Base-by-base conservation (phyloP, 1,140 invertebrate genomes). In the Paramacrobiotus metropolitanus region DNA sequence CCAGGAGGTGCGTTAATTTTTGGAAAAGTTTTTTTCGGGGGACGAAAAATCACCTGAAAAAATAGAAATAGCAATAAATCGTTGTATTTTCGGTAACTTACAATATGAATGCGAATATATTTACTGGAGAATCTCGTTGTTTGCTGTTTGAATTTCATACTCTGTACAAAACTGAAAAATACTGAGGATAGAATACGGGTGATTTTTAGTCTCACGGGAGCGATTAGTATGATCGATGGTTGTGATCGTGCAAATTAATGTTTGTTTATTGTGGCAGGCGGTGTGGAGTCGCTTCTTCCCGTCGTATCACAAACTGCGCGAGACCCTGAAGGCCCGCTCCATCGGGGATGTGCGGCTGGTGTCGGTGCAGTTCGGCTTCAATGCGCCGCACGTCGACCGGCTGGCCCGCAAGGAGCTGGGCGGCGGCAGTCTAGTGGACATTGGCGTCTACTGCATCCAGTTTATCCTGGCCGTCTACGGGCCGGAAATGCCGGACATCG, bases 231-330 rank as follows among this genome's bases (percentile, higher is more conserved):
- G n/a, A 9, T 40, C 9, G 34, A 9, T n/a, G 34, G 34, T 9
- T 40, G 9, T 40, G 34, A 9, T 40, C n/a, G 9, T n/a, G n/a
- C 34, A n/a, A 9, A n/a, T n/a, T 40, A n/a, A 40, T n/a, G n/a
- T n/a, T 40, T 55, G 24, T 55, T 55, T 24, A n/a, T 67, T 64
- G 21, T 31, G n/a, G n/a, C n/a, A 77, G 77, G 86, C 80, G 18
- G 76, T 87, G 31, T 91, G 87, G 86, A 83, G 82, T 31, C 75
- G 86, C 29, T 88, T 80, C 68, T 82, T 87, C 65, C 87, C 87
- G 0, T 76, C 78, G 4, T 87, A 86, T 67, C 70, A 80, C 28
- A 74, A 78, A 61, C 45, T 88, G 1, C 76, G 76, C 61, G 74
- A 81, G 63, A 73, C 80, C 30, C 71, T 86, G 1, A 69, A 75